These are phyloP conservation scores for Erannis defoliaria DNA, from an alignment of 2,888 invertebrate species.

Conservation along the genomic window DNA sequence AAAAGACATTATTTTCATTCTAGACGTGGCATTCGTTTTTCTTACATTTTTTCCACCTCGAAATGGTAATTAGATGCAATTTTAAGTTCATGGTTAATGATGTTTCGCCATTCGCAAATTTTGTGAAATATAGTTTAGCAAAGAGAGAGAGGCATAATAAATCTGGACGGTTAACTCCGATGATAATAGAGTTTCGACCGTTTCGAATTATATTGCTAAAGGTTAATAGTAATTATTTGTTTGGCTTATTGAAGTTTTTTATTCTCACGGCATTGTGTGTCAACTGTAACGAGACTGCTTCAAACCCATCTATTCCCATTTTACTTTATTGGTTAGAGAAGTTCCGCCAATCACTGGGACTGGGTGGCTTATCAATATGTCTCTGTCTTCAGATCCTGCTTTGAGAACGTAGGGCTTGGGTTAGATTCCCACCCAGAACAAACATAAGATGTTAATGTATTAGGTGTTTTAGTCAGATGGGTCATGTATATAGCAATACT, in stretches of 20 bases:
- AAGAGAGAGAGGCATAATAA: conserved; percentile 37
- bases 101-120: conserved; percentile 43
- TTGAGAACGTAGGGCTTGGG: too few species aligned
- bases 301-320: too few species aligned
- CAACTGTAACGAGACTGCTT: not conserved
- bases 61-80: conserved; percentile 51
- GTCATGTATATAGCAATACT: too few species aligned
- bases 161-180: conserved; percentile 19
- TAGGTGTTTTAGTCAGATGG: too few species aligned
- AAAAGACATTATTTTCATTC: conserved; percentile 11
- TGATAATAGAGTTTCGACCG: conserved; percentile 13
- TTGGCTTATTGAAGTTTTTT: not conserved
- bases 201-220: conserved; percentile 19
- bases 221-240: conserved; percentile 3
- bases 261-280: not conserved
- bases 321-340: too few species aligned
- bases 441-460: too few species aligned
- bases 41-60: conserved; percentile 38
- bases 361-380: too few species aligned
- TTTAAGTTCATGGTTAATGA: conserved; percentile 54
- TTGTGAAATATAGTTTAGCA: conserved; percentile 44
- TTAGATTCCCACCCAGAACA: too few species aligned
- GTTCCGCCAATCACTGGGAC: too few species aligned
- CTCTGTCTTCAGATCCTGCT: too few species aligned
- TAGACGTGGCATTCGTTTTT: conserved; percentile 21